Conservation (phyloP, 92 coral and sea anemone species). For the Epizoanthus stellaris region DNA sequence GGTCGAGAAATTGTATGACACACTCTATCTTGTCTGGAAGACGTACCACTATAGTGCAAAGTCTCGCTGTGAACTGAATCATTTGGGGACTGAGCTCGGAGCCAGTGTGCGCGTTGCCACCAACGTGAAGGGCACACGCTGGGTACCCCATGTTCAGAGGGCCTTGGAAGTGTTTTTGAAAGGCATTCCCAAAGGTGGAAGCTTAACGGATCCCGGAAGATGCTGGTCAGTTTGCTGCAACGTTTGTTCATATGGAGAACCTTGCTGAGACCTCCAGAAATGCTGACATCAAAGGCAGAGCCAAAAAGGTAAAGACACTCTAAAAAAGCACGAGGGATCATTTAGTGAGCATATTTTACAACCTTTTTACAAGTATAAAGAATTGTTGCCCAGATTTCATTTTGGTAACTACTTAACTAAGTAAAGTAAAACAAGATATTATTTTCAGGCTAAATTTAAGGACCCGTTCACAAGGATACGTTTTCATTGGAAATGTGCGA, state of each 20-base stretch:
- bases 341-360: too few relatives aligned
- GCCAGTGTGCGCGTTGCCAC: conserved; percentile 15
- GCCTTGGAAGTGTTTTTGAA: neutral
- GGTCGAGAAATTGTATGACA: conserved; percentile 46
- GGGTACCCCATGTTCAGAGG: conserved; percentile 55
- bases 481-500: too few relatives aligned
- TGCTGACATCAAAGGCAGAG: conserved; percentile 24
- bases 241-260: conserved; percentile 19
- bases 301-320: conserved; percentile 18
- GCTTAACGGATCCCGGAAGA: conserved; percentile 25
- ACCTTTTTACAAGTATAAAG: too few relatives aligned
- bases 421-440: too few relatives aligned
- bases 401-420: too few relatives aligned
- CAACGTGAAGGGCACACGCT: conserved; percentile 51
- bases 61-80: conserved; percentile 46
- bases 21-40: conserved; percentile 45
- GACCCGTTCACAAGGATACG: too few relatives aligned
- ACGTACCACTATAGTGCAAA: conserved; percentile 54
- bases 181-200: conserved; percentile 30
- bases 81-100: conserved; percentile 35
- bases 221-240: conserved; percentile 42
- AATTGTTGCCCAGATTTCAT: too few relatives aligned
- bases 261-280: conserved; percentile 8
- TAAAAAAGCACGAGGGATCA: too few relatives aligned
- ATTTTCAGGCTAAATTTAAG: too few relatives aligned